A percentile compares a stretch with the other conserved stretches of the same genome.
phyloP scores from a whole-genome alignment of 2,888 invertebrate species.

The Platypus cylindrus region DNA sequence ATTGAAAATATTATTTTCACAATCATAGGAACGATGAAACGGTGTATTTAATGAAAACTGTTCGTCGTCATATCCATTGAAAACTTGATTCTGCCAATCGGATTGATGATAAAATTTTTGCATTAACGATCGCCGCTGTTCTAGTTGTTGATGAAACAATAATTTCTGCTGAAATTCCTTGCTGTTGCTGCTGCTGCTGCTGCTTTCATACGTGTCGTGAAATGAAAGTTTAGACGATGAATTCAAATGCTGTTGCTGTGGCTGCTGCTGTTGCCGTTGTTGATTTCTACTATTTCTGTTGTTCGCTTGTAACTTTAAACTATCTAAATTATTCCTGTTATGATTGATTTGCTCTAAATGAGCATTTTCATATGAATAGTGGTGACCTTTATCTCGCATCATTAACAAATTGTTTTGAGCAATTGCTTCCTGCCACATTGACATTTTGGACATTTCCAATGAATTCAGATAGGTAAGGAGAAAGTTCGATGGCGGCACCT shows the following conservation, averaged over 20 bases:
- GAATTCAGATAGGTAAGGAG: too few species aligned
- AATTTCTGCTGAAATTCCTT: slow-evolving; percentile 11
- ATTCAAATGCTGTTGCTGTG: slow-evolving; percentile 6
- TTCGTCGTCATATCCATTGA: slow-evolving; percentile 23
- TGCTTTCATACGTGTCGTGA: slow-evolving; percentile 3
- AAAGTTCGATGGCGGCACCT: slow-evolving; percentile 37
- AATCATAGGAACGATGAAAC: slow-evolving; percentile 24
- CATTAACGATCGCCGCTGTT: slow-evolving; percentile 6
- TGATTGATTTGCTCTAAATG: slow-evolving; percentile 17
- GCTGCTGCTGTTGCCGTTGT: slow-evolving; percentile 4
- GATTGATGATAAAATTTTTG: slow-evolving; percentile 10
- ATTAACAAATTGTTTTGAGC: slow-evolving; percentile 33
- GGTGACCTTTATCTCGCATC: slow-evolving; percentile 26
- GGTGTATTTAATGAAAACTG: slow-evolving; percentile 25
- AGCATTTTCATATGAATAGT: slow-evolving; percentile 24
- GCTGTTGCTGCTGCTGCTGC: slow-evolving; percentile 8
- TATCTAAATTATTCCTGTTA: slow-evolving; percentile 21
- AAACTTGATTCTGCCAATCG: slow-evolving; percentile 22
- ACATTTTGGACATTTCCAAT: slow-evolving; percentile 46
- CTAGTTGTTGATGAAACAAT: slow-evolving; percentile 1
- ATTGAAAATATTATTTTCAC: slow-evolving; percentile 17
- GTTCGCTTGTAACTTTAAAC: slow-evolving; percentile 12
- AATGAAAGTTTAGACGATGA: neutral
- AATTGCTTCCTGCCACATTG: slow-evolving; percentile 60
- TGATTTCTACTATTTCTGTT: slow-evolving; percentile 4